Base-by-base conservation (phyloP, 2,888 invertebrate genomes). In the Andrena camellia region DNA sequence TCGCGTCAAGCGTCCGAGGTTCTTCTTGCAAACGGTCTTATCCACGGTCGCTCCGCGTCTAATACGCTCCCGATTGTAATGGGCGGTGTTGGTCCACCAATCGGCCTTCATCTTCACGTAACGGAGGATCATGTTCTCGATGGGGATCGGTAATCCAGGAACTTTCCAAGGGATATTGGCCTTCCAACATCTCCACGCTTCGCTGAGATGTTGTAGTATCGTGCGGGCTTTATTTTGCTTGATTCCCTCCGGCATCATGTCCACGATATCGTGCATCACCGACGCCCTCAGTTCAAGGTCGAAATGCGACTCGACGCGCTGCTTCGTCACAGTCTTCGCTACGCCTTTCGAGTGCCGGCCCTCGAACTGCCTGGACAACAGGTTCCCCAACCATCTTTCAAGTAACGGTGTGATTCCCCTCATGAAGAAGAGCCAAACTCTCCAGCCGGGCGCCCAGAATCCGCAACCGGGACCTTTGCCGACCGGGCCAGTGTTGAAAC, bases 201-300 rank as follows among this genome's bases (percentile, higher is more conserved):
- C 99, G 42, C 99, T 99, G 82, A 99, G 95, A 95, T 99, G 99
- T 93, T 99, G 99, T 90, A 99, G 95, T 90, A 99, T 99, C 2
- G 99, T 99, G 88, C 99, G 96, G 0, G 99, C 99, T 94, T 99
- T 99, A 95, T 99, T 99, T 94, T 99, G 99, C 93, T 99, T 99
- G 93, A 99, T 99, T 86, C 99, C 99, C 94, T 99, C 99, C 0
- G 99, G 99, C 99, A 99, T 99, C 99, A 99, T 99, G 92, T 99
- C 99, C n/a, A 99, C 97, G 87, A 99, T 99, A 93, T 99, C 99
- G 95, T 97, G 97, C 97, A 97, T 97, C 1, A 98, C 99, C 0
- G 99, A 99, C 20, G 99, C 99, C 88, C 99, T 96, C 92, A 99
- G 95, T 94, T 99, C 99, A 88, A 99, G 95, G 96, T 99, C 99